Evolutionary conservation across 2,888 invertebrate genomes (phyloP), one percentile per base, ranked within the genome.

Genomic region (Thymelicus acteon): DNA sequence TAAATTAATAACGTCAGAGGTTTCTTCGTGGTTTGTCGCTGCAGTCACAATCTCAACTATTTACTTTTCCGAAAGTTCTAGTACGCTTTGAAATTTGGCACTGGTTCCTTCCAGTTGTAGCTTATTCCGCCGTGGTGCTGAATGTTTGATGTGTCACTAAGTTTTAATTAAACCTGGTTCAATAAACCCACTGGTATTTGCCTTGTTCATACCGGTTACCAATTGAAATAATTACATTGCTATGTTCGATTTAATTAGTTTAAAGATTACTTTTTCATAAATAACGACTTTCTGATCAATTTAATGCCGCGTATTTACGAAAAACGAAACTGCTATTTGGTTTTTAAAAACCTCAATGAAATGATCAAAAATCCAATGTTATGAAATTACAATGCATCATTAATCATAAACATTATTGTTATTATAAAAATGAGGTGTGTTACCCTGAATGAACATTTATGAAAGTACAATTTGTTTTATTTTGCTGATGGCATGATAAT

Each of bases 31-130:
- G 24, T 12, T 12, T 47, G 47, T 58, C 49, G 39, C 13, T 39
- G 48, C 49, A 52, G 54, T n/a, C 44, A 19, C 39, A 39, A 15
- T 40, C 61, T 31, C 7, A 60, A 67, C 67, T 67, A 60, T 60
- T 67, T 67, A 60, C 67, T 60, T 67, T 60, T 49, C 48, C 4
- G 6, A 15, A 67, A 67, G 49, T 67, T 67, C 1, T 39, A 15
- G 48, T 60, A 48, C 52, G 40, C 48, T 65, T 44, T 67, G 44
- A 67, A 67, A 67, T 67, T 40, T 60, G 60, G 61, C 67, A 61
- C 67, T 13, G 49, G 37, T 37, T 19, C 63, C 60, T 40, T 60
- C 60, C 60, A 58, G 58, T 58, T 39, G n/a, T 44, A 52, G 61
- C 24, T 31, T 67, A 61, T 52, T 61, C 60, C 39, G 44, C 7